Conservation (phyloP, 2,888 invertebrate genomes). For the Dendrolimus houi region DNA sequence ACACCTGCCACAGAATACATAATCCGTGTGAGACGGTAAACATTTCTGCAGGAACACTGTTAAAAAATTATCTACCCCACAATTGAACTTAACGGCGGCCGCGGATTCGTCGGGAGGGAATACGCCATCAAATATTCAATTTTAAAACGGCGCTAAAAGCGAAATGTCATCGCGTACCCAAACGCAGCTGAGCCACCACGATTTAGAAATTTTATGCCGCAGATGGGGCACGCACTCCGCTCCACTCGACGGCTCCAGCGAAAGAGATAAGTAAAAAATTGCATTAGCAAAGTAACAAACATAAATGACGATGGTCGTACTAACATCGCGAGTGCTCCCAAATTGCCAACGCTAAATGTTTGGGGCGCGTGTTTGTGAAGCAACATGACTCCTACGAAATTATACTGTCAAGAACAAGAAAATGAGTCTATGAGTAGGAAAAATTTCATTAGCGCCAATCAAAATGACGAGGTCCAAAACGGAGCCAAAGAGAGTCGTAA, state of each 20-base stretch:
- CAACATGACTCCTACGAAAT: slow-evolving; percentile 57
- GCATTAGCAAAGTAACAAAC: slow-evolving; percentile 70
- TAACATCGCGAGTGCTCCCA: slow-evolving; percentile 53
- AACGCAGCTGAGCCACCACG: slow-evolving; percentile 70
- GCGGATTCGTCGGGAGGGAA: slow-evolving; percentile 69
- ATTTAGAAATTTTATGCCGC: slow-evolving; percentile 68
- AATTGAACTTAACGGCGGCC: slow-evolving; percentile 51
- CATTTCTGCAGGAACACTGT: slow-evolving; percentile 29
- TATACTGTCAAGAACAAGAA: slow-evolving; percentile 73
- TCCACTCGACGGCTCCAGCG: slow-evolving; percentile 21
- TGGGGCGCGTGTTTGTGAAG: slow-evolving; percentile 61
- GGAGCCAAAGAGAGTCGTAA: slow-evolving; percentile 75
- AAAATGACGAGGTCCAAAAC: slow-evolving; percentile 76
- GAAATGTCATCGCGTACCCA: slow-evolving; percentile 70
- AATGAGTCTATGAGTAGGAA: slow-evolving; percentile 65
- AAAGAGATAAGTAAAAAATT: slow-evolving; percentile 69
- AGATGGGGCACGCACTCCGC: slow-evolving; percentile 70
- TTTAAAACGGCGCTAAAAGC: slow-evolving; percentile 77
- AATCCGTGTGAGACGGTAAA: not conserved
- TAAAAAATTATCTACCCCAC: slow-evolving; percentile 62
- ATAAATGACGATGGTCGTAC: slow-evolving; percentile 63
- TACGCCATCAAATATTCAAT: slow-evolving; percentile 75
- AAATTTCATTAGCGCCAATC: slow-evolving; percentile 77
- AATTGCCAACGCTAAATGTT: slow-evolving; percentile 58
- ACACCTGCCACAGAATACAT: not conserved